Conservation (phyloP, 2,113 vertebrate species). For the Sminthopsis crassicaudata region DNA sequence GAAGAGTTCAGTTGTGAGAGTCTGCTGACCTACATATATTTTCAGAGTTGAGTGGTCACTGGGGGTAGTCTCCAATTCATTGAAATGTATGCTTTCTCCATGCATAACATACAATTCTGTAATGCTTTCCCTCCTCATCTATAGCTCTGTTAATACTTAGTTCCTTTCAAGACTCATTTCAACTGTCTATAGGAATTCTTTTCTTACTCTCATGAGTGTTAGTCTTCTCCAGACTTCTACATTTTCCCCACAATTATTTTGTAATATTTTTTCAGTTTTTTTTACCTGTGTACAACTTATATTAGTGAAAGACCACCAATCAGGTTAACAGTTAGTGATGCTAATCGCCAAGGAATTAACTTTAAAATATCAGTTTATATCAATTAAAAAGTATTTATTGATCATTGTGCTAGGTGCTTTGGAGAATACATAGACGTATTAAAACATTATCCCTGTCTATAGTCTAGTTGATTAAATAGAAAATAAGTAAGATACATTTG, state of each 20-base stretch:
- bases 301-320: neutral
- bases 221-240: neutral
- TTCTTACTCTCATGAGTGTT: neutral
- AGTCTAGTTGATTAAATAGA: neutral
- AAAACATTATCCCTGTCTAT: neutral
- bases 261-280: neutral
- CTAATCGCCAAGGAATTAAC: neutral
- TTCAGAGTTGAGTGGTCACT: neutral
- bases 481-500: neutral
- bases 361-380: neutral
- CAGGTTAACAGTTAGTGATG: neutral
- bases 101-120: neutral
- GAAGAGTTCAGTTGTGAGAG: neutral
- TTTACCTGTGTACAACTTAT: neutral
- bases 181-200: neutral
- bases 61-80: neutral
- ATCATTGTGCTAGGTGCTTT: too few species aligned
- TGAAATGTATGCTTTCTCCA: neutral
- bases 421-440: neutral
- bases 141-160: neutral
- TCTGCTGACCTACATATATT: neutral
- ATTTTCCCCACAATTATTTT: neutral
- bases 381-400: neutral
- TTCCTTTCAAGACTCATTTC: neutral
- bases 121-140: neutral